Evolutionary conservation across 2,888 invertebrate species (phyloP).

Genomic region (Netelia fuscicornis): DNA sequence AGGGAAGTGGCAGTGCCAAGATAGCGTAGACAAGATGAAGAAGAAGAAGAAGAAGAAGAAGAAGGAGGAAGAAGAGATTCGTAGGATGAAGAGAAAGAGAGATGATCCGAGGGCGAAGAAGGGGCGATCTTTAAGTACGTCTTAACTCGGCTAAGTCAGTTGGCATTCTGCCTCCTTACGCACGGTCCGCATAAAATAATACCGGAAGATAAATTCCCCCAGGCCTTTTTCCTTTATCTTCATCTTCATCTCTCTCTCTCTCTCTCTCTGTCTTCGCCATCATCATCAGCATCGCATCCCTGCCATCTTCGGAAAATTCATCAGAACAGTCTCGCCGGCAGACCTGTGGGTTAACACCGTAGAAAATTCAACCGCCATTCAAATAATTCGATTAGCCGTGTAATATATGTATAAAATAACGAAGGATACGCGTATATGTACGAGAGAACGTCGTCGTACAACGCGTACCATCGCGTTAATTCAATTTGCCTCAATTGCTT

Average conservation of each 20-base stretch:
- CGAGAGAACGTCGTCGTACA: constrained; percentile 24
- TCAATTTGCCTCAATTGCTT: constrained; percentile 34
- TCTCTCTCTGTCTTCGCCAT: constrained; percentile 15
- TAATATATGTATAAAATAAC: constrained; percentile 68
- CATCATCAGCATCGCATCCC: constrained; percentile 39
- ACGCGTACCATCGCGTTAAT: constrained; percentile 11
- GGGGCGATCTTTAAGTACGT: constrained; percentile 78
- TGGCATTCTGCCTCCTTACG: constrained; percentile 81
- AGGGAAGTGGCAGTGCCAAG: constrained; percentile 50
- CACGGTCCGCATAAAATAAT: constrained; percentile 73
- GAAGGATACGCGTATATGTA: constrained; percentile 62
- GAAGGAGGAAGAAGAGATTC: constrained; percentile 29
- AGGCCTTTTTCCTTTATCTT: constrained; percentile 5
- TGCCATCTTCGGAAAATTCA: constrained; percentile 46
- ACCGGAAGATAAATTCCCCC: constrained; percentile 67
- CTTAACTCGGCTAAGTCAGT: constrained; percentile 83
- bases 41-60: constrained; percentile 46
- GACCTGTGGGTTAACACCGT: constrained; percentile 45
- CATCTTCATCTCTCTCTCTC: constrained; percentile 21
- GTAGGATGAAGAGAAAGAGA: constrained; percentile 62
- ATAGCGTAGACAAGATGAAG: constrained; percentile 20
- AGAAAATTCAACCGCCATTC: constrained; percentile 74
- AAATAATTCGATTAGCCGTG: constrained; percentile 77
- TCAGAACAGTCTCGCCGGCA: constrained; percentile 37
- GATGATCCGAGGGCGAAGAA: constrained; percentile 67